Evolutionary conservation across 2,888 invertebrate genomes (phyloP).

Genomic region (Troglohyphantes excavatus): DNA sequence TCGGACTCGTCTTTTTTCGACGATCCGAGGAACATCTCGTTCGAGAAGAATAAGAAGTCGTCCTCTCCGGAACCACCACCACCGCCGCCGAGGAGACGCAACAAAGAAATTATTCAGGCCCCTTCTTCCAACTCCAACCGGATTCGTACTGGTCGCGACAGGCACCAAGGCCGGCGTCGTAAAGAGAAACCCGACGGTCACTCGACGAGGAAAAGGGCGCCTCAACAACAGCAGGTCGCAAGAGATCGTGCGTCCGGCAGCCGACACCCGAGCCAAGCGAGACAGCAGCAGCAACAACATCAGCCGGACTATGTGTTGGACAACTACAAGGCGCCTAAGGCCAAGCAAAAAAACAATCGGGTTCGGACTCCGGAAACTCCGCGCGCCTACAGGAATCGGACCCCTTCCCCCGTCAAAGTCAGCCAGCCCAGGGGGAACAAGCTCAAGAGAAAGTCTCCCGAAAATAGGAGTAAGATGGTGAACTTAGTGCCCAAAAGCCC

Average conservation of each 20-base stretch:
- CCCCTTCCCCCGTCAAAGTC: slow-evolving; percentile 61
- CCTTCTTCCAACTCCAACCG: neutral
- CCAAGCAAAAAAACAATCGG: slow-evolving; percentile 56
- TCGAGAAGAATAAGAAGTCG: slow-evolving; percentile 27
- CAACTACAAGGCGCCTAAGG: slow-evolving; percentile 19
- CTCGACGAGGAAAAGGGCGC: slow-evolving; percentile 33
- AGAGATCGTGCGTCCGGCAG: neutral
- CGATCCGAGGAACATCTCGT: slow-evolving; percentile 36
- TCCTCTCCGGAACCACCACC: slow-evolving; percentile 36
- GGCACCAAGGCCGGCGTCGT: neutral
- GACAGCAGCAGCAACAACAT: slow-evolving; percentile 11
- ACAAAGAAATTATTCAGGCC: neutral
- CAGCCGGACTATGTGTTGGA: neutral
- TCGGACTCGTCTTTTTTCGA: slow-evolving; percentile 74
- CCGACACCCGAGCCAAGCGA: neutral
- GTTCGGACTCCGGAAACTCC: slow-evolving; percentile 79
- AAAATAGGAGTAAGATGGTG: slow-evolving; percentile 40
- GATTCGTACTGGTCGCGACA: neutral
- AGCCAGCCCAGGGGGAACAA: slow-evolving; percentile 64
- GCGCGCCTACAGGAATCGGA: slow-evolving; percentile 79
- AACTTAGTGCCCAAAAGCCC: slow-evolving; percentile 68
- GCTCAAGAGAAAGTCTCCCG: slow-evolving; percentile 61
- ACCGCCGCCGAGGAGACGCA: neutral
- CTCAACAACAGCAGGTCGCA: slow-evolving; percentile 15
- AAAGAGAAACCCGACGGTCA: slow-evolving; percentile 36